phyloP scores from a whole-genome alignment of 37 sponge, comb jelly and placozoan species.

The Dysidea cf. avara region DNA sequence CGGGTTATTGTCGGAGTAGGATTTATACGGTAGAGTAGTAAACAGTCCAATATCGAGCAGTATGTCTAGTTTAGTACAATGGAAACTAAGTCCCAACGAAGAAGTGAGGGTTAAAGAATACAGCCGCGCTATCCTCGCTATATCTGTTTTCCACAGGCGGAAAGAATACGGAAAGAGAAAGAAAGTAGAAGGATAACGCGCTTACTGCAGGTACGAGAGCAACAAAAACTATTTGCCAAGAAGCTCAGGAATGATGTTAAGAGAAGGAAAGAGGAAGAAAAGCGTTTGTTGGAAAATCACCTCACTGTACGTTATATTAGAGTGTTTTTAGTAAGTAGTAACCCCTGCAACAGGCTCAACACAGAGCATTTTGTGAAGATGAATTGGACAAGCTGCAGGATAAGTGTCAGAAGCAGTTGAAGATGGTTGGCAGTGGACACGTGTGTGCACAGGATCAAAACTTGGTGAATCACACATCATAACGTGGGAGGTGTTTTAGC shows the following conservation, averaged over 20 bases:
- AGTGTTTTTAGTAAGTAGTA: neutral
- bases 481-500: no score
- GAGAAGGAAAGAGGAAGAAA: conserved; percentile 27
- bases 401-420: conserved; percentile 2
- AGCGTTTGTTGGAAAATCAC: conserved; percentile 27
- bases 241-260: conserved; percentile 17
- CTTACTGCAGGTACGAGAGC: conserved; percentile 48
- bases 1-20: neutral
- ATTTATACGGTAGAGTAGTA: neutral
- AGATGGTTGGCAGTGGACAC: conserved; percentile 51
- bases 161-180: conserved; percentile 25
- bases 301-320: conserved; percentile 8
- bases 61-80: neutral
- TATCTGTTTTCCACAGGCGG: conserved; percentile 36
- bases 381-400: conserved; percentile 46
- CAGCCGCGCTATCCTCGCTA: no score
- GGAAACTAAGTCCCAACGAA: conserved; percentile 71
- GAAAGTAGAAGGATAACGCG: conserved; percentile 47
- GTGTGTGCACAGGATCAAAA: conserved; percentile 19
- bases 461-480: conserved; percentile 12
- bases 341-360: neutral
- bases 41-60: neutral
- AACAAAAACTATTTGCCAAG: conserved; percentile 49
- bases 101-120: conserved; percentile 29
- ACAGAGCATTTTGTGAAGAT: conserved; percentile 5